A percentile compares a stretch with the other conserved stretches of the same genome.
Conservation (phyloP, 2,797 vertebrate species). For the Tarsius wallacei region DNA sequence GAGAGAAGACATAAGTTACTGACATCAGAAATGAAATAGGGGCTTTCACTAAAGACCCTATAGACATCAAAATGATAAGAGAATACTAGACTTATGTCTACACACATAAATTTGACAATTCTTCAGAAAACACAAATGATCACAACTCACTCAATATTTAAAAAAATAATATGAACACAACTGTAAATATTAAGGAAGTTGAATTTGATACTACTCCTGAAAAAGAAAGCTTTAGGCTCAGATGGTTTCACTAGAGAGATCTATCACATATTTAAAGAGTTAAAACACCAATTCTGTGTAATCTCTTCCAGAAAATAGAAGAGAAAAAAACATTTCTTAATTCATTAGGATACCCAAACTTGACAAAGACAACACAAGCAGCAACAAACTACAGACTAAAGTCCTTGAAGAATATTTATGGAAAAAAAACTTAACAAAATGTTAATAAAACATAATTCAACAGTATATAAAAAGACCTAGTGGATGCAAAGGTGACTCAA, state of each 20-base stretch:
- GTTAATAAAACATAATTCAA: constrained; percentile 22
- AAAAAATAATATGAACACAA: not conserved
- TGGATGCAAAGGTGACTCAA: not conserved
- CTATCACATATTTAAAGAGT: not conserved
- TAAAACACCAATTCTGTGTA: not conserved
- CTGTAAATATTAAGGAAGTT: not conserved
- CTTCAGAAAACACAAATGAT: not conserved
- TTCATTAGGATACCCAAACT: not conserved
- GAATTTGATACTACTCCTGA: not conserved
- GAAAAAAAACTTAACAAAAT: not conserved
- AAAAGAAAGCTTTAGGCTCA: not conserved
- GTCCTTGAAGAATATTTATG: not conserved
- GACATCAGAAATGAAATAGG: not conserved
- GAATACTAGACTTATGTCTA: not conserved
- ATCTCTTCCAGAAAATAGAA: not conserved
- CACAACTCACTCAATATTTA: not conserved
- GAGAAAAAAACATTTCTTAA: not conserved
- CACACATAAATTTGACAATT: not conserved
- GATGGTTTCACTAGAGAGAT: not conserved
- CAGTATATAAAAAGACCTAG: not conserved
- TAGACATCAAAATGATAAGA: not conserved
- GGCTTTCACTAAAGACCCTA: not conserved
- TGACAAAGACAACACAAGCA: not conserved
- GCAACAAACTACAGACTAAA: not conserved
- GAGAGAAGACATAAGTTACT: not conserved